These are phyloP conservation scores for Metallyticus violacea DNA, from an alignment of 2,888 invertebrate genomes.

Conservation along the genomic window DNA sequence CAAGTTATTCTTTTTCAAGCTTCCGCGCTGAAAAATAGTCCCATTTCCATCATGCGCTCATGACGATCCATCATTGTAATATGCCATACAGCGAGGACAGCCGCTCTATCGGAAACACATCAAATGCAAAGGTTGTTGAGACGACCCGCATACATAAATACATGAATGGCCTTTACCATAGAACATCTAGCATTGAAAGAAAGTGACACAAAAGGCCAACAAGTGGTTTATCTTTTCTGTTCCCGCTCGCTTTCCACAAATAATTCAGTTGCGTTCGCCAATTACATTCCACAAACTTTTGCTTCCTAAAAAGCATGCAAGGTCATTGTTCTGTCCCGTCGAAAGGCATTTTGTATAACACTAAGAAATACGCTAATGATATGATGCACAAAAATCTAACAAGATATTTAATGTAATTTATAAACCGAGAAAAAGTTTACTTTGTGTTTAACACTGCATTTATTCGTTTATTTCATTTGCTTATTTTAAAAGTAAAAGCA, in stretches of 20 bases:
- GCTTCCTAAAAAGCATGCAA: no score
- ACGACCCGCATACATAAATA: conserved; percentile 23
- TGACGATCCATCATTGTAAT: background rate
- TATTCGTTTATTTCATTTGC: no score
- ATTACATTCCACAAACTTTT: no score
- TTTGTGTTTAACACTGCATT: no score
- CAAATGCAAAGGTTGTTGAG: background rate
- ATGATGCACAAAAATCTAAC: no score
- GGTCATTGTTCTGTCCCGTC: no score
- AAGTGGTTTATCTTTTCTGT: background rate
- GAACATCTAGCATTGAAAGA: background rate
- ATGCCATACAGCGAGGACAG: background rate
- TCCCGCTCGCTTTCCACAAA: background rate
- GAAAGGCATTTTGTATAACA: no score
- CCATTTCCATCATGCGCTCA: background rate
- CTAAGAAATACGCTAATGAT: no score
- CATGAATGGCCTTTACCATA: conserved; percentile 11
- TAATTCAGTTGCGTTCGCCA: background rate
- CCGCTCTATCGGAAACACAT: conserved; percentile 26
- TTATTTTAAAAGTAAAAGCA: no score
- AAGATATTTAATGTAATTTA: no score
- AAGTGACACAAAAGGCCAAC: background rate
- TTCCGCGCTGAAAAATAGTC: background rate
- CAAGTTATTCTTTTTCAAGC: background rate
- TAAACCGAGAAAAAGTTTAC: no score